Conservation (phyloP, 2,113 vertebrate genomes). For the Pedionomus torquatus region DNA sequence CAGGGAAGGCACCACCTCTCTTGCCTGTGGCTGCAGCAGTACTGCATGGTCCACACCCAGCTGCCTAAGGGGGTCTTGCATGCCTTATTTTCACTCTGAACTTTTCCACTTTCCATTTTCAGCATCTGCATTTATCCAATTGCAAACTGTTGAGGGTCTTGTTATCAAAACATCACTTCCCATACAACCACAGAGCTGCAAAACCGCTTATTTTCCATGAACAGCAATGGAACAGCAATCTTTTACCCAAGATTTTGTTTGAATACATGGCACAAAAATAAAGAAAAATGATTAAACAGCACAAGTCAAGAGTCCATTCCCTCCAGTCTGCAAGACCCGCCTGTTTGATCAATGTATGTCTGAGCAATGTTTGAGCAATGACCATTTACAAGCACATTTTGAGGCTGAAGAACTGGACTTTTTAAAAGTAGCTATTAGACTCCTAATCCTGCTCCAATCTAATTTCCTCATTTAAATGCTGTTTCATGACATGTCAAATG, state of each 20-base stretch:
- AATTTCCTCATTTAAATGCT: neutral
- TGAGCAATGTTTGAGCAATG: too few relatives aligned
- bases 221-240: neutral
- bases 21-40: neutral
- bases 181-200: neutral
- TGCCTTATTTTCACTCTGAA: neutral
- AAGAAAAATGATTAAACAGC: neutral
- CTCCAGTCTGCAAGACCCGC: neutral
- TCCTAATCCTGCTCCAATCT: neutral
- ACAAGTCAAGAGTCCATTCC: neutral
- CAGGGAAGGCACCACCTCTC: neutral
- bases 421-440: neutral
- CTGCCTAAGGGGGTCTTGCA: neutral
- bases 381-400: neutral
- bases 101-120: neutral
- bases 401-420: neutral
- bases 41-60: neutral
- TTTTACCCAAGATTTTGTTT: neutral
- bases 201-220: neutral
- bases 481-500: neutral
- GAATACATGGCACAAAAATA: neutral
- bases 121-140: neutral
- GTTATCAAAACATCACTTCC: neutral
- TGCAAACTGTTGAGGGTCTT: neutral
- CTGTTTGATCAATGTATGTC: too few relatives aligned